Conservation (phyloP, 2,797 vertebrate genomes). For the Melanotaenia maccullochi region DNA sequence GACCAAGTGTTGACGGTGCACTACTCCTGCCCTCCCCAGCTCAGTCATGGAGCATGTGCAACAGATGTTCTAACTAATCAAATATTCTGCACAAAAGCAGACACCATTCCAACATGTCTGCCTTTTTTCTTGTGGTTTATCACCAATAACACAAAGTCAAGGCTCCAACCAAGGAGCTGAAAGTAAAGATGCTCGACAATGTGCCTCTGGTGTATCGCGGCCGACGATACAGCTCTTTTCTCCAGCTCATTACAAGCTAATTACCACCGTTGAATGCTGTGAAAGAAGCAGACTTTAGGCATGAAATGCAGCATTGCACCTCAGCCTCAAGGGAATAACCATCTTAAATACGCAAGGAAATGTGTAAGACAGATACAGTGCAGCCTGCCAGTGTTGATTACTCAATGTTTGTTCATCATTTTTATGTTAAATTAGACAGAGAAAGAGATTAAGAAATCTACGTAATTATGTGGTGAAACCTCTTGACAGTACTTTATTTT, state of each 20-base stretch:
- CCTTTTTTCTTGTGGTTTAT: slow-evolving; percentile 15
- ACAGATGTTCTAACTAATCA: slow-evolving; percentile 56
- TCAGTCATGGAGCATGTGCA: slow-evolving; percentile 8
- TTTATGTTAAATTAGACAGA: slow-evolving; percentile 63
- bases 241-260: slow-evolving; percentile 66
- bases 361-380: slow-evolving; percentile 44
- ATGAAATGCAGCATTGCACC: slow-evolving; percentile 59
- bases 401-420: slow-evolving; percentile 49
- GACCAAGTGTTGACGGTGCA: slow-evolving; percentile 47
- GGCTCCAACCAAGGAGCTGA: slow-evolving; percentile 28
- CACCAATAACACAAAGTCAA: slow-evolving; percentile 34
- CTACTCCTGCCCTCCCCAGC: slow-evolving; percentile 8
- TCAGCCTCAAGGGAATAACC: slow-evolving; percentile 46
- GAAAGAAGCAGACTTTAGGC: slow-evolving; percentile 56
- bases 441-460: slow-evolving; percentile 52
- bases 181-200: slow-evolving; percentile 39
- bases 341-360: slow-evolving; percentile 41
- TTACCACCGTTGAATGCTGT: slow-evolving; percentile 55
- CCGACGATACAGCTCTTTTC: slow-evolving; percentile 44
- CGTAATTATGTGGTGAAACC: slow-evolving; percentile 52
- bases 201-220: slow-evolving; percentile 37
- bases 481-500: slow-evolving; percentile 52
- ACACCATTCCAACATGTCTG: slow-evolving; percentile 12
- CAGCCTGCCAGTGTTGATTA: slow-evolving; percentile 52
- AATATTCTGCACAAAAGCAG: slow-evolving; percentile 2